Evolutionary conservation across 1,140 invertebrate genomes (phyloP).

Genomic region (Cydia splendana): DNA sequence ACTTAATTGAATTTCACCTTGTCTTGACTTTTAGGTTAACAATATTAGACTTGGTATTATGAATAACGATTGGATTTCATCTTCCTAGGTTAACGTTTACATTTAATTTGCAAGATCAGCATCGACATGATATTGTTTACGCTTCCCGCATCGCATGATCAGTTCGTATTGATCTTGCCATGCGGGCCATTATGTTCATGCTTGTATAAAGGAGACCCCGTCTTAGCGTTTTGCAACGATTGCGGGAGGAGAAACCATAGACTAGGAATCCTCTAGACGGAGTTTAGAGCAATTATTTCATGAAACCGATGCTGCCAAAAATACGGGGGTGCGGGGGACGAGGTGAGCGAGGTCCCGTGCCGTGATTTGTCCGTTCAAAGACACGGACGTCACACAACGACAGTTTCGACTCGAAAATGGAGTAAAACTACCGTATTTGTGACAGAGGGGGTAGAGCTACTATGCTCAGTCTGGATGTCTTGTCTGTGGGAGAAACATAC

Average conservation of each 20-base stretch:
- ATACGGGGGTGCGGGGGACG: no score
- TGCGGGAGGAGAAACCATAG: neutral
- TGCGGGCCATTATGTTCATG: constrained; percentile 28
- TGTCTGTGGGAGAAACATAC: neutral
- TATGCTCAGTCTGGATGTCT: no score
- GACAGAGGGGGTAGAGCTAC: no score
- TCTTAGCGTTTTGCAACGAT: neutral
- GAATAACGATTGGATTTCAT: neutral
- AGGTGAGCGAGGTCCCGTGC: no score
- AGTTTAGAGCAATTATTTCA: no score
- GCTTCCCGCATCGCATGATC: constrained; percentile 12
- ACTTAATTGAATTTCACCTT: neutral
- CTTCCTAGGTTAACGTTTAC: neutral
- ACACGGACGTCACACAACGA: no score
- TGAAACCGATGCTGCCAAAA: no score
- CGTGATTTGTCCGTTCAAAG: no score
- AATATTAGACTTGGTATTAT: neutral
- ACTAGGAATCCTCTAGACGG: no score
- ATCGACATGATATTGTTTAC: constrained; percentile 6
- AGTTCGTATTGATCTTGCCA: constrained; percentile 24
- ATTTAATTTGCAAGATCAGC: constrained; percentile 19
- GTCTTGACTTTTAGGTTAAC: neutral
- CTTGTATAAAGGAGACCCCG: neutral
- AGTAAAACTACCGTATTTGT: no score
- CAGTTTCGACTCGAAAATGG: no score